Base-by-base conservation (phyloP, 2,888 invertebrate species). In the Peribatodes rhomboidaria region DNA sequence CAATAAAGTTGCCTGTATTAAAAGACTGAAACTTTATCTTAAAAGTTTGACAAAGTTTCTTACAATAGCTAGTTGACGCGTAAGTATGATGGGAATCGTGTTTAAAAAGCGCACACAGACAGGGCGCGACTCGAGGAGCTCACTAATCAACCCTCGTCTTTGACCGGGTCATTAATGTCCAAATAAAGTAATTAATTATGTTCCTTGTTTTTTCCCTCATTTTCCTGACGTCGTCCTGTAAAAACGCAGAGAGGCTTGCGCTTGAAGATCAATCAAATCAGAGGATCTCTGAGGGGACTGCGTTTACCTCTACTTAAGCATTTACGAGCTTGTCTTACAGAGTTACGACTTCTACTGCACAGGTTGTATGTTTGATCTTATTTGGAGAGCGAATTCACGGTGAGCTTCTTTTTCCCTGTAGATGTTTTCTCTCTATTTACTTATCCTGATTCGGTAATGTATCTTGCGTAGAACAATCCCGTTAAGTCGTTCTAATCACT, bases 151-250 rank as follows among this genome's bases (percentile, higher is more conserved):
- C 90, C 89, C 86, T 87, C 87, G 83, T 88, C 85, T 85, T 86
- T 86, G 88, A 86, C 85, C 82, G 79, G 85, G 87, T 89, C 92
- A 89, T 92, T 92, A 92, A 92, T 92, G 91, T 92, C 91, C 87
- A 89, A 92, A 92, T 91, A 89, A 91, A 89, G 91, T 90, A 92
- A 92, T 93, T 92, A 90, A 91, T 92, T 90, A 89, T 85, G 87
- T 86, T 88, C 78, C 81, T 76, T 77, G 84, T 86, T 89, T 89
- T 27, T 90, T 88, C 83, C 84, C 87, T 87, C 82, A 85, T 89
- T 90, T 88, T 86, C 85, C 80, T 86, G 86, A 86, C 87, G 86
- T 79, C 75, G 80, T 79, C 80, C 81, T 84, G 88, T 88, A 90
- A 90, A 92, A 90, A 90, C 89, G 80, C 80, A 80, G 80, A 83